phyloP scores from a whole-genome alignment of 2,797 vertebrate genomes.

The Gobionotothen gibberifrons region DNA sequence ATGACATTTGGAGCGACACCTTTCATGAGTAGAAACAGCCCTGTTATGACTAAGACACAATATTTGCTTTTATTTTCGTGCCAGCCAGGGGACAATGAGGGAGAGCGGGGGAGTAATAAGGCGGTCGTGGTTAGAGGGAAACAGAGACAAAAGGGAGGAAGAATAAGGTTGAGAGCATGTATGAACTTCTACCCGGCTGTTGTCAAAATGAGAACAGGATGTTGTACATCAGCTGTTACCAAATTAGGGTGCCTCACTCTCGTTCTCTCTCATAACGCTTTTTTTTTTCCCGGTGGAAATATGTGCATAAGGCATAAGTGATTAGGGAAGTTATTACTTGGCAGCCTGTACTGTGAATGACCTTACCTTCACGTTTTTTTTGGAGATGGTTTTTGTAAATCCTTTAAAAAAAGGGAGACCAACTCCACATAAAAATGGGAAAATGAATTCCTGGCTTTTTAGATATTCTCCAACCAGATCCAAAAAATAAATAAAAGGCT shows the following conservation, averaged over 20 bases:
- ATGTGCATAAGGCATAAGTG: constrained; percentile 43
- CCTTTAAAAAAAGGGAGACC: constrained; percentile 16
- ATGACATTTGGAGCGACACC: constrained; percentile 60
- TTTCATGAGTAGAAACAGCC: constrained; percentile 62
- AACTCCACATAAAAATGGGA: constrained; percentile 18
- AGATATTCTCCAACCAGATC: constrained; percentile 29
- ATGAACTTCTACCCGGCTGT: constrained; percentile 38
- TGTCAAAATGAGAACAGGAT: constrained; percentile 52
- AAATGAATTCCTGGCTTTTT: constrained; percentile 27
- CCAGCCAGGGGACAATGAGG: constrained; percentile 15
- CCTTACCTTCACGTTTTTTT: constrained; percentile 47
- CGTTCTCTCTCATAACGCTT: constrained; percentile 11
- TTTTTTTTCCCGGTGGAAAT: constrained; percentile 33
- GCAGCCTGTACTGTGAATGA: constrained; percentile 49
- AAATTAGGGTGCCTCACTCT: constrained; percentile 30
- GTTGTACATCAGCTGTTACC: constrained; percentile 43
- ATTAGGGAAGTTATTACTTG: constrained; percentile 67
- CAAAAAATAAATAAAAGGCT: constrained; percentile 17
- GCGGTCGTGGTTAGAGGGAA: constrained; percentile 1
- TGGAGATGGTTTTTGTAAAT: constrained; percentile 37
- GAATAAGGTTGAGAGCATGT: constrained; percentile 5
- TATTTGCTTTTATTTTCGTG: constrained; percentile 53
- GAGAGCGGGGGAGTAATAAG: background rate
- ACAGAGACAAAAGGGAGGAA: constrained; percentile 9
- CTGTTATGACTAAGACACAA: constrained; percentile 60